Conservation (phyloP, 2,113 vertebrate genomes). For the Arizona elegans region DNA sequence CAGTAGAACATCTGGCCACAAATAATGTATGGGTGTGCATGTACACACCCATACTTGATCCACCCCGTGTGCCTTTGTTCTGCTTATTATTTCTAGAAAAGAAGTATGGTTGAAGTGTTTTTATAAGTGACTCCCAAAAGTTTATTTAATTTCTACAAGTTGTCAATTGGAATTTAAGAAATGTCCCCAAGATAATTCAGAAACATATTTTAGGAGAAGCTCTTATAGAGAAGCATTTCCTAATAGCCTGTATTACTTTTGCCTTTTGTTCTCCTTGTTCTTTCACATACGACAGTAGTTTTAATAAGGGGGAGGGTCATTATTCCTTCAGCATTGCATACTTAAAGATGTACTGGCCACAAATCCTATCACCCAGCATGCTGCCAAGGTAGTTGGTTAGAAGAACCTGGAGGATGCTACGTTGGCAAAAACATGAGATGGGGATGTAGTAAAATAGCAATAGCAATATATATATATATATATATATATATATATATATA, state of each 20-base stretch:
- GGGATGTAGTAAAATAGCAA: background rate
- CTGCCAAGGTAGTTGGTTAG: background rate
- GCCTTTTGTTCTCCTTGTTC: background rate
- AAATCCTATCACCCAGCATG: background rate
- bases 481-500: no score
- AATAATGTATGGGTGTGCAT: background rate
- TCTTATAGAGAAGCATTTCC: background rate
- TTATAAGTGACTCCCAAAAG: background rate
- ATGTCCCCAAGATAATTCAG: background rate
- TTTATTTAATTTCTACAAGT: background rate
- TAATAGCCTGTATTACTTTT: background rate
- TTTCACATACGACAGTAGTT: background rate
- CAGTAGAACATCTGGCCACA: background rate
- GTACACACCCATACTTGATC: background rate
- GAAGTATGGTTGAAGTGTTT: background rate
- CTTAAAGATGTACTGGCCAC: background rate
- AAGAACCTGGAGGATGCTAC: background rate
- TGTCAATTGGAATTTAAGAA: background rate
- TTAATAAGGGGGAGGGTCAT: background rate
- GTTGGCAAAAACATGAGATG: background rate
- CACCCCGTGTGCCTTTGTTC: background rate
- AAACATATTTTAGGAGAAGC: background rate
- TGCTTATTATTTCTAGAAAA: background rate
- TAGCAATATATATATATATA: no score
- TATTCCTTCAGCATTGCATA: background rate